phyloP scores from a whole-genome alignment of 2,113 vertebrate species.

The Pantherophis guttatus region DNA sequence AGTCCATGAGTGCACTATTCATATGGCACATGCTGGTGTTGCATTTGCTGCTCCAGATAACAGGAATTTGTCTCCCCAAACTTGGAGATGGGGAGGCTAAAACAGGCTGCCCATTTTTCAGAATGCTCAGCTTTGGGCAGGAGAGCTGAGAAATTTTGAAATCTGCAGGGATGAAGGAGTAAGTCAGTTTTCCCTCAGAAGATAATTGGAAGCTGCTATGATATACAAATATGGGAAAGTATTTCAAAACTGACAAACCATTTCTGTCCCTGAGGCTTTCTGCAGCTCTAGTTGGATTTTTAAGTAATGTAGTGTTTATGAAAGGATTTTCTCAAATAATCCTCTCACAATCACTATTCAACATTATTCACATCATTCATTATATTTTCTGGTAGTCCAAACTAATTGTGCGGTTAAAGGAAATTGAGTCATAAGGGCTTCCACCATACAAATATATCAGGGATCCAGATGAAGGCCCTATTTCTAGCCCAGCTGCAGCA shows the following conservation, averaged over 20 bases:
- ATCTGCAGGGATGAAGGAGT: neutral
- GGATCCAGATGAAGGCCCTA: neutral
- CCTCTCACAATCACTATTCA: neutral
- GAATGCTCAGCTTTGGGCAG: neutral
- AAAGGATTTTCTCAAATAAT: neutral
- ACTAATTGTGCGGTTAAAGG: neutral
- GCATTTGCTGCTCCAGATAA: neutral
- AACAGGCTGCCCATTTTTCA: neutral
- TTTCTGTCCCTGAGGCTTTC: neutral
- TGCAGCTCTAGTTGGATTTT: neutral
- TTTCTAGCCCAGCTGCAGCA: neutral
- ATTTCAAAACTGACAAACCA: neutral
- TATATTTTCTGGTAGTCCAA: neutral
- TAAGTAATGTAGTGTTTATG: neutral
- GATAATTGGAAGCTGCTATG: neutral
- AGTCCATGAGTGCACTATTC: neutral
- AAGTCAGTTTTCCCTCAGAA: neutral
- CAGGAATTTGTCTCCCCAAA: neutral
- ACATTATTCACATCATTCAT: neutral
- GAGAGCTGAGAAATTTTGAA: neutral
- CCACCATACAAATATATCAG: neutral
- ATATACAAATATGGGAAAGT: neutral
- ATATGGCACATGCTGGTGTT: neutral
- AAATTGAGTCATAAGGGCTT: neutral
- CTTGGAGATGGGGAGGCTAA: neutral